Evolutionary conservation across 2,888 invertebrate species (phyloP), one percentile per base, ranked within the genome.

Genomic region (Desoria tigrina): DNA sequence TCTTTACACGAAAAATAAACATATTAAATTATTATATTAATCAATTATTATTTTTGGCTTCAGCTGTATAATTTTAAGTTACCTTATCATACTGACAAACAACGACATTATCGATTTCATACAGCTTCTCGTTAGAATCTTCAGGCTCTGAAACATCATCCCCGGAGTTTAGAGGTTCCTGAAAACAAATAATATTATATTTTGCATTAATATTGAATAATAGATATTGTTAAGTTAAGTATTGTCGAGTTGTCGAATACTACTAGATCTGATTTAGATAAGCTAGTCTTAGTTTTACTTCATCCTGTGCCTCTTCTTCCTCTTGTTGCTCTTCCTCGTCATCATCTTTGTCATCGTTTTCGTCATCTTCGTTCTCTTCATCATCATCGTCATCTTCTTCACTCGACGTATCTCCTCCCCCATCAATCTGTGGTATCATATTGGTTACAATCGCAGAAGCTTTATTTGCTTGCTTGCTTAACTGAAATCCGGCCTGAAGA

Each of bases 81-180:
- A 92, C 92, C 86, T 99, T 99, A 83, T 99, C 99, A 83, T 98
- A 99, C 82, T 99, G 99, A 81, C 99, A 99, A 66, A 99, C 98
- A 69, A 99, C 94, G 65, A 99, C 97, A 84, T 99, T 98, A 77
- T 99, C 98, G 49, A 98, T 96, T 78, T 99, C 98, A 83, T 98
- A 99, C 80, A 98, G 86, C 51, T 71, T 75, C 81, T 97, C 96
- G 70, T 89, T 85, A 0, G 93, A 90, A 79, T 95, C 92, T 67
- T 86, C 85, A 78, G 96, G 97, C 66, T 86, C 85, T 56, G 96
- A 96, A 6, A 97, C 95, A 83, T 98, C 97, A 82, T 98, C 98
- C 77, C 89, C 94, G 4, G 95, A 95, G 81, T 97, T 97, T 0
- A 98, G 83, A 0, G 97, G 97, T 79, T 97, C 96, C 84, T n/a